Conservation (phyloP, 2,888 invertebrate species). For the Andrena chrysosceles region DNA sequence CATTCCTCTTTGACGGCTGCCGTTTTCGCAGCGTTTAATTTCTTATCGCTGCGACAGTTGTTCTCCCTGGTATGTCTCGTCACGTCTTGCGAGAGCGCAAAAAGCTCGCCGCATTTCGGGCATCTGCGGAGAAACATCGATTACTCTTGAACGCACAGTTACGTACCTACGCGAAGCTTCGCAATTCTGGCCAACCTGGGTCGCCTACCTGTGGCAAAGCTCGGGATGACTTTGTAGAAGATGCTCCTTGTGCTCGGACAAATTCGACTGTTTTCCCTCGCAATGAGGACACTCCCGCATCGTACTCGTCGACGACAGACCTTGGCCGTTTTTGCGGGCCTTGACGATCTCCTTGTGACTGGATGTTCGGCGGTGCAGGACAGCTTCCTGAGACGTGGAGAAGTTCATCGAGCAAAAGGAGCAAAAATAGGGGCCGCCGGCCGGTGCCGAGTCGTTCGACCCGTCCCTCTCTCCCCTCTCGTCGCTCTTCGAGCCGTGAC, state of each 20-base stretch:
- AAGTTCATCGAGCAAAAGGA: slow-evolving; percentile 89
- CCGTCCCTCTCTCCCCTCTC: slow-evolving; percentile 28
- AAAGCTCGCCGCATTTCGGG: slow-evolving; percentile 89
- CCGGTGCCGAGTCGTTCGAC: slow-evolving; percentile 32
- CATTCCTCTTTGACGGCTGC: slow-evolving; percentile 79
- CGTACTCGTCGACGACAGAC: slow-evolving; percentile 60
- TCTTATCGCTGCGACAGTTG: slow-evolving; percentile 83
- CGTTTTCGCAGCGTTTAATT: slow-evolving; percentile 13
- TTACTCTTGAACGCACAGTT: not conserved
- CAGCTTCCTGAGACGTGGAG: slow-evolving; percentile 87
- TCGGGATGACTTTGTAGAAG: slow-evolving; percentile 88
- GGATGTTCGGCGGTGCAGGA: slow-evolving; percentile 88
- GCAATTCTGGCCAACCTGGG: not conserved
- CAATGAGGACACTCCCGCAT: slow-evolving; percentile 88
- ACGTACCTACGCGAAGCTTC: not conserved
- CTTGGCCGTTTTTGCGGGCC: slow-evolving; percentile 76
- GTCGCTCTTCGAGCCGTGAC: slow-evolving; percentile 86
- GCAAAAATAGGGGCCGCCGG: slow-evolving; percentile 87
- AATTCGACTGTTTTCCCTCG: slow-evolving; percentile 85
- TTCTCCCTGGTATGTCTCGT: slow-evolving; percentile 89
- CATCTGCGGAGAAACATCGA: slow-evolving; percentile 86
- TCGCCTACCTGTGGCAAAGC: slow-evolving; percentile 87
- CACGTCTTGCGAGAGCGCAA: slow-evolving; percentile 91
- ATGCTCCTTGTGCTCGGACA: slow-evolving; percentile 88
- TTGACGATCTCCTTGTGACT: slow-evolving; percentile 88